These are phyloP conservation scores for Drosophila neutralis DNA, from an alignment of 2,888 invertebrate genomes.

Conservation along the genomic window DNA sequence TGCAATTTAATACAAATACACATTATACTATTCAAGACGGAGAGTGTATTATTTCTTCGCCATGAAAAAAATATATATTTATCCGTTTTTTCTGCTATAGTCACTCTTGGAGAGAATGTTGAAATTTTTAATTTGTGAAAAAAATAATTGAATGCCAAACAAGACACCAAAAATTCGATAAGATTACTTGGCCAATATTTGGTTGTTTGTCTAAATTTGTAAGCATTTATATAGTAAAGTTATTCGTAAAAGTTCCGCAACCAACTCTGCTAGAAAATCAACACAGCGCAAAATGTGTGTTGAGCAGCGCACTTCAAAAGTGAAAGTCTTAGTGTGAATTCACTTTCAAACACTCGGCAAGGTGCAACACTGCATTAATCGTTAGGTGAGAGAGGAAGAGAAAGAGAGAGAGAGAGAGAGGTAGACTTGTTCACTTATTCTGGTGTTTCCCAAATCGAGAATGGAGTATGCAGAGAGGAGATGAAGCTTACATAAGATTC, in stretches of 20 bases:
- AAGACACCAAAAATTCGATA: not conserved
- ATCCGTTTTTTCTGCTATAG: no score
- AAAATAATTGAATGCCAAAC: no score
- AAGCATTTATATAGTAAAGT: not conserved
- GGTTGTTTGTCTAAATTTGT: no score
- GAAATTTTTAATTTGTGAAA: not conserved
- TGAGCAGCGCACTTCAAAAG: constrained; percentile 24
- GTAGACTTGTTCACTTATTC: constrained; percentile 4
- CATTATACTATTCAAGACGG: not conserved
- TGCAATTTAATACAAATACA: not conserved
- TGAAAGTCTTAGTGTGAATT: constrained; percentile 37
- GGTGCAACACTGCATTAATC: constrained; percentile 27
- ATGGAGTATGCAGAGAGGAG: not conserved
- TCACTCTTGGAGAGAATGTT: not conserved
- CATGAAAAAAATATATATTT: not conserved
- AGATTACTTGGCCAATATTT: not conserved
- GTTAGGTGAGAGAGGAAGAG: not conserved
- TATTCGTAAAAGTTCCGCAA: not conserved
- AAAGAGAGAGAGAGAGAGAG: no score
- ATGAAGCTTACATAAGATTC: constrained; percentile 29
- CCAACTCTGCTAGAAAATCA: constrained; percentile 5
- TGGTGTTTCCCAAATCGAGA: not conserved
- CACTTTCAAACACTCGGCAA: constrained; percentile 19
- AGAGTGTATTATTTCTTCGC: not conserved
- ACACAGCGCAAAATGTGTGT: constrained; percentile 5